phyloP scores from a whole-genome alignment of 2,113 vertebrate genomes.

The Acrocephalus arundinaceus region DNA sequence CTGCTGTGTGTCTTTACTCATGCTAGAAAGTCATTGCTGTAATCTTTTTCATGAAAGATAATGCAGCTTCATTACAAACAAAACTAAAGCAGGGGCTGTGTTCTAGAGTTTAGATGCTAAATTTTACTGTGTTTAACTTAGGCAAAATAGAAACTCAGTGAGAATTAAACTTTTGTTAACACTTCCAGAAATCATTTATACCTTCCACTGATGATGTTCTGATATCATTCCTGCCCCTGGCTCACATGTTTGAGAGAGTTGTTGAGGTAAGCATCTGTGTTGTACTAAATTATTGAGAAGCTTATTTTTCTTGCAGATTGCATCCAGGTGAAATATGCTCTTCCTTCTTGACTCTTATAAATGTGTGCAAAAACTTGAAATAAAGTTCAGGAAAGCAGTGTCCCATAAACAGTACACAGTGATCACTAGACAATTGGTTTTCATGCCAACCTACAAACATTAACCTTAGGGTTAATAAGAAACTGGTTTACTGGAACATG shows the following conservation, averaged over 20 bases:
- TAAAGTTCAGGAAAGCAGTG: conserved; percentile 44
- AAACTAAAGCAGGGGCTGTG: background rate
- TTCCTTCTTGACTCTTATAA: conserved; percentile 81
- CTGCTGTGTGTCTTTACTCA: background rate
- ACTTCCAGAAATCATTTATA: conserved; percentile 74
- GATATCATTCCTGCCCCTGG: conserved; percentile 96
- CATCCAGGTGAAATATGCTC: conserved; percentile 57
- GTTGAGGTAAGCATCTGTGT: conserved; percentile 84
- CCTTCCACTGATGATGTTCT: conserved; percentile 79
- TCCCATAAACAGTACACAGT: background rate
- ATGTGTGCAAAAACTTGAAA: conserved; percentile 80
- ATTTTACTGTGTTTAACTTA: background rate
- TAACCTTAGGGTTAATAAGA: background rate
- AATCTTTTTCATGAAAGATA: background rate
- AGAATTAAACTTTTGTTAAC: background rate
- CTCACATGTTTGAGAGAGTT: conserved; percentile 96
- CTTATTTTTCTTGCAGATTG: conserved; percentile 68
- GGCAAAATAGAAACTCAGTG: background rate
- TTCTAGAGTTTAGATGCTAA: background rate
- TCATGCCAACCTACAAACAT: background rate
- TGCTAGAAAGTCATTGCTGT: background rate
- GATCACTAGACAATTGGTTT: background rate
- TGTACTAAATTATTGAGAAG: background rate
- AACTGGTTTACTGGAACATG: background rate
- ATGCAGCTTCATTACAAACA: background rate